phyloP scores from a whole-genome alignment of 2,797 vertebrate species.

The Coendou prehensilis region DNA sequence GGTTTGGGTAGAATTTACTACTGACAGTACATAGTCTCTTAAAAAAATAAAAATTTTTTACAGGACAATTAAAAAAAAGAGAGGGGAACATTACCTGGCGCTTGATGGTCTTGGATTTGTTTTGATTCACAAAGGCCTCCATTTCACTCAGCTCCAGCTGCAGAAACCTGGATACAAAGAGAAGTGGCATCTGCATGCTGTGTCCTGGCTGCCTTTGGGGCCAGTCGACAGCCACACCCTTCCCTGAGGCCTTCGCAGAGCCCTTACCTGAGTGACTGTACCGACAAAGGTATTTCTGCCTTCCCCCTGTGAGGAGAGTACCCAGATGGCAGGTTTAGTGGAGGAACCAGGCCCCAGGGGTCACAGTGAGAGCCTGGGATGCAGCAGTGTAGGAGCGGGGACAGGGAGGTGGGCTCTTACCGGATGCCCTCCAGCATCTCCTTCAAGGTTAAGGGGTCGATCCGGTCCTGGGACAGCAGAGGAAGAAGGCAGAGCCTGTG shows the following conservation, averaged over 20 bases:
- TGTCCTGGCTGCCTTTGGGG: not conserved
- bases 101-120: conserved; percentile 92
- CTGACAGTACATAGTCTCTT: not conserved
- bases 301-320: conserved; percentile 89
- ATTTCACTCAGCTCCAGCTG: conserved; percentile 91
- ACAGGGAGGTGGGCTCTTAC: conserved; percentile 77
- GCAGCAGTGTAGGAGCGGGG: not conserved
- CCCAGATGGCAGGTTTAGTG: not conserved
- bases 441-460: conserved; percentile 93
- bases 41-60: not conserved
- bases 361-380: not conserved
- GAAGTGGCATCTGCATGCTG: not conserved
- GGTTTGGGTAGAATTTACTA: not conserved
- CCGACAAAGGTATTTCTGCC: conserved; percentile 92
- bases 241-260: not conserved
- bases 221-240: not conserved
- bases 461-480: conserved; percentile 88
- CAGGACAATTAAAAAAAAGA: not conserved
- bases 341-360: not conserved
- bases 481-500: conserved; percentile 11
- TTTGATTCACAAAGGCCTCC: conserved; percentile 92
- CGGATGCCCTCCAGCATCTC: conserved; percentile 94
- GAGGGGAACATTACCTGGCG: conserved; percentile 90
- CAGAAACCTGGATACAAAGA: conserved; percentile 88
- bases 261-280: conserved; percentile 92